Conservation (phyloP, 2,888 invertebrate genomes). For the Invenusta paracnida region DNA sequence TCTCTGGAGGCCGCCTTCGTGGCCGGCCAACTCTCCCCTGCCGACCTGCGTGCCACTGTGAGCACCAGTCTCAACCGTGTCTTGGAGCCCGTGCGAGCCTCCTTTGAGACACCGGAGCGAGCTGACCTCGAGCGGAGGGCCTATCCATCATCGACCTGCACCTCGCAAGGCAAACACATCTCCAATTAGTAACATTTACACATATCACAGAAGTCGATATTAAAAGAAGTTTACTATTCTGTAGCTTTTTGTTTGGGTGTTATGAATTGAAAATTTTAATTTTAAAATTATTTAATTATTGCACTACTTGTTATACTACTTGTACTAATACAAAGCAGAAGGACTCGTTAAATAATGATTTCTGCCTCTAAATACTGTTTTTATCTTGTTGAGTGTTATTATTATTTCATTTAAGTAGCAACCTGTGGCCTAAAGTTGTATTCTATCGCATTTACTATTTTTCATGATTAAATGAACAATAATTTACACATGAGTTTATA, state of each 20-base stretch:
- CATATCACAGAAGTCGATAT: background rate
- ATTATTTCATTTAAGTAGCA: too few species aligned
- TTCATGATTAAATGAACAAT: too few species aligned
- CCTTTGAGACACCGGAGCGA: conserved; percentile 74
- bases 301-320: background rate
- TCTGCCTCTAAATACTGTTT: too few species aligned
- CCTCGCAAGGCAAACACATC: background rate
- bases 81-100: conserved; percentile 79
- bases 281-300: background rate
- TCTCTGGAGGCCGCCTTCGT: conserved; percentile 38
- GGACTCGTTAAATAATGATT: too few species aligned
- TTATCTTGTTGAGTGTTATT: too few species aligned
- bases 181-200: background rate
- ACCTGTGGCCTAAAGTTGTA: too few species aligned
- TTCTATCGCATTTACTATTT: too few species aligned
- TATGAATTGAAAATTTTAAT: too few species aligned
- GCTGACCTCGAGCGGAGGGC: conserved; percentile 75
- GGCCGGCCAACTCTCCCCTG: background rate
- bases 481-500: too few species aligned
- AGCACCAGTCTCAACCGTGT: conserved; percentile 78
- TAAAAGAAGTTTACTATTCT: background rate
- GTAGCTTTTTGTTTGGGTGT: background rate
- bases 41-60: conserved; percentile 19
- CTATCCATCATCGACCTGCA: conserved; percentile 56
- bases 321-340: too few species aligned